phyloP scores from a whole-genome alignment of 2,888 invertebrate genomes.

The Apamea anceps region DNA sequence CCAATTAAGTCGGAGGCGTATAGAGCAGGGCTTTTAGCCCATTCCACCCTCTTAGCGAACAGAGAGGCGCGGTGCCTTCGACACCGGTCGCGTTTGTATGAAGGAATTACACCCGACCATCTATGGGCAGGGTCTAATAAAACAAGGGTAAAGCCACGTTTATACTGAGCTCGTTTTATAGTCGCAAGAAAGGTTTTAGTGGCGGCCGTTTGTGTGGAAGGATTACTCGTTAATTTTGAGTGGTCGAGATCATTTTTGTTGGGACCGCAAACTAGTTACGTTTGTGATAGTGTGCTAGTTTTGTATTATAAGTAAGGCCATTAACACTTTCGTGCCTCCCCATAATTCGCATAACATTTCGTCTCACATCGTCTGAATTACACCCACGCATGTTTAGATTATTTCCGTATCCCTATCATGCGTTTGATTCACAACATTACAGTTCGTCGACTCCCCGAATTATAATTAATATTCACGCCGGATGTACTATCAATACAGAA shows the following conservation, averaged over 20 bases:
- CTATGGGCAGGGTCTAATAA: slow-evolving; percentile 76
- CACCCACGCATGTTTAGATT: neutral
- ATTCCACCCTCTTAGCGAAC: slow-evolving; percentile 80
- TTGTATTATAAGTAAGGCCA: slow-evolving; percentile 31
- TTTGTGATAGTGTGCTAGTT: slow-evolving; percentile 41
- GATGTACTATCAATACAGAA: slow-evolving; percentile 58
- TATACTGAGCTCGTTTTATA: slow-evolving; percentile 76
- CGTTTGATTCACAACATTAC: slow-evolving; percentile 26
- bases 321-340: slow-evolving; percentile 7
- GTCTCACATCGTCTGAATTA: neutral
- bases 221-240: slow-evolving; percentile 71
- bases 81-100: slow-evolving; percentile 77
- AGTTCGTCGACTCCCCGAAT: slow-evolving; percentile 25
- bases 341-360: neutral
- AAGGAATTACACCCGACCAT: slow-evolving; percentile 79
- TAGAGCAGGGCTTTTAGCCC: slow-evolving; percentile 76
- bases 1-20: slow-evolving; percentile 83
- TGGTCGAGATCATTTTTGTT: slow-evolving; percentile 67
- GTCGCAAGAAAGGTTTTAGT: slow-evolving; percentile 73
- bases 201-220: slow-evolving; percentile 69
- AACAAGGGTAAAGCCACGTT: slow-evolving; percentile 78
- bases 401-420: slow-evolving; percentile 9
- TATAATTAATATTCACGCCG: slow-evolving; percentile 55
- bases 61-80: slow-evolving; percentile 71
- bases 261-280: slow-evolving; percentile 40